These are phyloP conservation scores for Pycnonotus jocosus DNA, from an alignment of 2,113 vertebrate species.

Conservation along the genomic window DNA sequence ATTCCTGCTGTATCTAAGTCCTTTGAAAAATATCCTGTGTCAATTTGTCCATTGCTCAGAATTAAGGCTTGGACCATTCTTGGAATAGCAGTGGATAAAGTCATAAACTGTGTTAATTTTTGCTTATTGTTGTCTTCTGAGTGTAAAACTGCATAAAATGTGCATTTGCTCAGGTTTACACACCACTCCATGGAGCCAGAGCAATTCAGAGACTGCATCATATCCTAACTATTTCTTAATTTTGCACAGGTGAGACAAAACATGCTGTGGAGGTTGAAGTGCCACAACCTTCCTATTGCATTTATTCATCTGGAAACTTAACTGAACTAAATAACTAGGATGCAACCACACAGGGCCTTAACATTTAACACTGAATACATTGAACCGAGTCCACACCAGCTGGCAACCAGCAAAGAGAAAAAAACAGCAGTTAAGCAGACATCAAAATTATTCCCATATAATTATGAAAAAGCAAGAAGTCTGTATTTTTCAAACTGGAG, in stretches of 20 bases:
- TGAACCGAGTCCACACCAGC: slow-evolving; percentile 44
- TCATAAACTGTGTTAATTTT: neutral
- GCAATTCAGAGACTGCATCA: neutral
- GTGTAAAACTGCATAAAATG: neutral
- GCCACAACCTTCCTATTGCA: slow-evolving; percentile 14
- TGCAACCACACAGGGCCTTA: slow-evolving; percentile 12
- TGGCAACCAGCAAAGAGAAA: slow-evolving; percentile 3
- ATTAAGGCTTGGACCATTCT: neutral
- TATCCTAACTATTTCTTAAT: neutral
- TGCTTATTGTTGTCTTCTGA: neutral
- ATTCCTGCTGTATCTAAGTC: neutral
- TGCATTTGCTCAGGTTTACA: neutral
- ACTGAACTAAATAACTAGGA: slow-evolving; percentile 33
- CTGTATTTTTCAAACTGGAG: neutral
- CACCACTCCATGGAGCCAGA: neutral
- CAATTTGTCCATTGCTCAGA: neutral
- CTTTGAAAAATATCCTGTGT: neutral
- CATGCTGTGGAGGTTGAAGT: slow-evolving; percentile 5
- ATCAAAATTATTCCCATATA: neutral
- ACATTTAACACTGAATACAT: slow-evolving; percentile 45
- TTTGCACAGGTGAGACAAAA: slow-evolving; percentile 4
- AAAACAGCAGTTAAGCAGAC: slow-evolving; percentile 6
- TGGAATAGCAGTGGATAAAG: neutral
- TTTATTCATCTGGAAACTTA: slow-evolving; percentile 45
- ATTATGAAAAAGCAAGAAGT: neutral